Evolutionary conservation across 2,888 invertebrate species (phyloP).

Genomic region (Synanthedon andrenaeformis): DNA sequence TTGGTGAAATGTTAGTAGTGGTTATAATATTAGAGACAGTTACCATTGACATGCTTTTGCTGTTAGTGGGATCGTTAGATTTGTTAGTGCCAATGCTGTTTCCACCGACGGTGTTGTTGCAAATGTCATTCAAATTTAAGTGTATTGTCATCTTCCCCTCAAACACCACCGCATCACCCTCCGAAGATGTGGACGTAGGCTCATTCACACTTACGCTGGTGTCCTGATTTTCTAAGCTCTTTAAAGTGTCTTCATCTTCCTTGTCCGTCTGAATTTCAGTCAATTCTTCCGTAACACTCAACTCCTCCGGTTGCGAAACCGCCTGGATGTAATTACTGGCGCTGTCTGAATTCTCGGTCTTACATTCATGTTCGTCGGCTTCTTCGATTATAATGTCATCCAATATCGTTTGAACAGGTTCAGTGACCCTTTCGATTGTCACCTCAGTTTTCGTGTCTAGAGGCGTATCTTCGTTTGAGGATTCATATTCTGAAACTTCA

Average conservation of each 20-base stretch:
- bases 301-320: conserved; percentile 53
- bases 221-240: conserved; percentile 66
- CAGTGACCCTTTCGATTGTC: conserved; percentile 21
- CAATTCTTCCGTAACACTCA: conserved; percentile 53
- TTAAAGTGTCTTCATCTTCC: conserved; percentile 64
- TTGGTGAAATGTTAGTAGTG: conserved; percentile 66
- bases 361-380: conserved; percentile 47
- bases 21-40: conserved; percentile 69
- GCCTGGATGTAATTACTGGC: conserved; percentile 59
- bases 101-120: conserved; percentile 59
- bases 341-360: conserved; percentile 50
- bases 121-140: conserved; percentile 63
- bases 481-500: conserved; percentile 57
- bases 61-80: conserved; percentile 53
- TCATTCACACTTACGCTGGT: conserved; percentile 70
- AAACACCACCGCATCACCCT: conserved; percentile 64
- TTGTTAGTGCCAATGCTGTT: conserved; percentile 44
- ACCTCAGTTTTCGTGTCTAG: conserved; percentile 42
- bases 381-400: conserved; percentile 62
- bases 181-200: conserved; percentile 54
- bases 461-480: conserved; percentile 52
- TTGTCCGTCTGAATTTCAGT: conserved; percentile 65
- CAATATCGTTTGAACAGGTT: conserved; percentile 28
- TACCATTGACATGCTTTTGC: conserved; percentile 68
- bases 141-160: conserved; percentile 69